Evolutionary conservation across 2,797 vertebrate genomes (phyloP), one percentile per base, ranked within the genome.

Genomic region (Pantherophis alleghaniensis): DNA sequence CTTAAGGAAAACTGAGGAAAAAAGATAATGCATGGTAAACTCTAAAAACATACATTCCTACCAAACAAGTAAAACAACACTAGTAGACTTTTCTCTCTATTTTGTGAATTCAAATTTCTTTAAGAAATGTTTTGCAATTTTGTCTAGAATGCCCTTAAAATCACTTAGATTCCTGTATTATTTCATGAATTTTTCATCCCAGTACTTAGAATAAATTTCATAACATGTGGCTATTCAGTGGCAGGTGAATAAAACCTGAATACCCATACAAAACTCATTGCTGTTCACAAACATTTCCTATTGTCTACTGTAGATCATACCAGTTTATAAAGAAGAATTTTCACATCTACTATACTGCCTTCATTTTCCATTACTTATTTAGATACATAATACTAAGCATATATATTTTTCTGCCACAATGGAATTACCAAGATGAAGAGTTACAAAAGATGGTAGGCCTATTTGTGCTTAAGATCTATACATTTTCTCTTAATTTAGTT

Each of bases 221-320:
- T 88, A 42, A 94, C 93, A 93, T 87, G 74, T 22, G 53, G 89
- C 69, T 42, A 0, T 63, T 91, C 57, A 88, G n/a, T 32, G 24
- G 55, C 26, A 61, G 22, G 12, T 55, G 32, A 9, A 32, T 51
- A 28, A 69, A 63, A 66, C 53, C 9, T 56, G n/a, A n/a, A 22
- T 89, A 32, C 87, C 88, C 92, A 90, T 51, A 87, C 20, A 95
- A 0, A 24, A 5, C 87, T 14, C 94, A 56, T 26, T 63, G 42
- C 89, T 88, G 28, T 86, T 89, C 89, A 95, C 74, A 94, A 95
- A 10, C 18, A 42, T 14, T 93, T 93, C 90, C 91, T 91, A 93
- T 96, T 94, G 86, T 87, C 92, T 51, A 92, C 93, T 91, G 86
- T 93, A 95, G 89, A 91, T 94, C 94, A 95, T 97, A 95, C 96